Evolutionary conservation across 2,113 vertebrate genomes (phyloP).

Genomic region (Pica pica): DNA sequence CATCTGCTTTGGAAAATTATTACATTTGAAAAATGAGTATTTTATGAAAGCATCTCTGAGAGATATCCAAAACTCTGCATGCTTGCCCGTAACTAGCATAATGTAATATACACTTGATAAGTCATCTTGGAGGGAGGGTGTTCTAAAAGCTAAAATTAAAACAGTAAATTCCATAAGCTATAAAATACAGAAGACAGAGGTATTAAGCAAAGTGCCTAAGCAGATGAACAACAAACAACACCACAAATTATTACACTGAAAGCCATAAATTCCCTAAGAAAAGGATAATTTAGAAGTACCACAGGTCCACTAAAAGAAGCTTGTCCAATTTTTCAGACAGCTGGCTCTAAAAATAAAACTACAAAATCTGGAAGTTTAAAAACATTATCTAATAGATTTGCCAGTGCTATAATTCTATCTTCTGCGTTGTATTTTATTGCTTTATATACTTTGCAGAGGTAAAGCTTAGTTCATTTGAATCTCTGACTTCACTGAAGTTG

Average conservation of each 20-base stretch:
- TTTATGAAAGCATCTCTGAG: background rate
- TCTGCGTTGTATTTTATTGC: background rate
- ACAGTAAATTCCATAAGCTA: background rate
- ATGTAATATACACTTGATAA: background rate
- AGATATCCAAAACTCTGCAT: background rate
- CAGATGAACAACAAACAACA: background rate
- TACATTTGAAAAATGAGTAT: background rate
- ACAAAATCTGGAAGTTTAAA: background rate
- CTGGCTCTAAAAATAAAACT: background rate
- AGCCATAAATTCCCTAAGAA: background rate
- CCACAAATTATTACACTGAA: background rate
- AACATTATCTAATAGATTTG: background rate
- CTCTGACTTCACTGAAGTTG: background rate
- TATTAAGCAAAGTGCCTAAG: background rate
- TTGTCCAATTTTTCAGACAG: background rate
- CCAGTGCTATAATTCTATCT: background rate
- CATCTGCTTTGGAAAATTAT: background rate
- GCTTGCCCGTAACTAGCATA: background rate
- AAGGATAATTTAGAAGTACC: background rate
- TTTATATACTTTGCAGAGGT: background rate
- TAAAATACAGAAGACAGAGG: background rate
- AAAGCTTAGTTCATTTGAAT: background rate
- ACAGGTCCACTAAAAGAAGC: background rate
- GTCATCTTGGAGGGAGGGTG: accelerated
- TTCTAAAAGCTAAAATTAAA: background rate